Evolutionary conservation across 1,140 invertebrate genomes (phyloP).

Genomic region (Pinna nobilis): DNA sequence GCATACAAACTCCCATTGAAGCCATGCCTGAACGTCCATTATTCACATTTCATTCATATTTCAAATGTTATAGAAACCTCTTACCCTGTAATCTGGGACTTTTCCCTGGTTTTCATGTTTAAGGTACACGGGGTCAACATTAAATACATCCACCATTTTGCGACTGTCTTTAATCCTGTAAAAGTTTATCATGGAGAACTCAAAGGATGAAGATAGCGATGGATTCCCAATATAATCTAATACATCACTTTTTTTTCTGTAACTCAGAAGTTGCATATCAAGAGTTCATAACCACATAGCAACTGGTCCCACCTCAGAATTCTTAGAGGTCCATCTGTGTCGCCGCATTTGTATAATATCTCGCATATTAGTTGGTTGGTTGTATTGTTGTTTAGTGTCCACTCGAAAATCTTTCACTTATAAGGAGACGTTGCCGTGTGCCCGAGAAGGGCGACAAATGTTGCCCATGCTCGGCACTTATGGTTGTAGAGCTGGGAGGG

Average conservation of each 20-base stretch:
- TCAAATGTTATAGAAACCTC: slow-evolving; percentile 15
- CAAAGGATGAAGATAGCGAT: neutral
- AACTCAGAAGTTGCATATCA: no score
- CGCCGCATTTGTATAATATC: neutral
- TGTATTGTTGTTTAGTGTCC: no score
- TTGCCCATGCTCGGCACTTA: no score
- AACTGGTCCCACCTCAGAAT: neutral
- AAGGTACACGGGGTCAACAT: slow-evolving; percentile 82
- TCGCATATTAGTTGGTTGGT: no score
- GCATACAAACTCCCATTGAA: no score
- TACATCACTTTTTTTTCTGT: no score
- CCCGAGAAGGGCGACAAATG: no score
- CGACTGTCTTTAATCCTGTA: slow-evolving; percentile 77
- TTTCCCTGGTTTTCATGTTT: slow-evolving; percentile 70
- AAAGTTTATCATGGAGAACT: neutral
- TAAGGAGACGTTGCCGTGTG: no score
- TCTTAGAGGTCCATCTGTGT: neutral
- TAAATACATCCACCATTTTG: slow-evolving; percentile 85
- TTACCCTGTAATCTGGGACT: slow-evolving; percentile 77
- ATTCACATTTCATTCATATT: neutral
- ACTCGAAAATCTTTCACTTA: no score
- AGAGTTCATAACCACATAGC: neutral
- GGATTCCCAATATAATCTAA: neutral
- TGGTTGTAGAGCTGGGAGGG: no score
- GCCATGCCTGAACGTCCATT: neutral